Base-by-base conservation (phyloP, 2,888 invertebrate genomes). In the Athalia cordata region DNA sequence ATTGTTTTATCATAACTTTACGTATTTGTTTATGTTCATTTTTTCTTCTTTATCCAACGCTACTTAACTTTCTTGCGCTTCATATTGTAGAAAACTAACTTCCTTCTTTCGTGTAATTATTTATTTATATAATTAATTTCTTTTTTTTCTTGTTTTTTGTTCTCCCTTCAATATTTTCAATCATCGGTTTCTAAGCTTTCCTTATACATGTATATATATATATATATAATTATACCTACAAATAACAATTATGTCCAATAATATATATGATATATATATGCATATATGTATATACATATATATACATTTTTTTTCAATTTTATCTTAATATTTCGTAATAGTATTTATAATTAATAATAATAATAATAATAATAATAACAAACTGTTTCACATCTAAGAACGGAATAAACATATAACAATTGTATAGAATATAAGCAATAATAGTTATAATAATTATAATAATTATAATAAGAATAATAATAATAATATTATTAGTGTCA, bases 361-460 rank as follows among this genome's bases (percentile, higher is more conserved):
- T 74, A 9, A 74, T 61, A 74, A 61, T 74, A 59, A 74, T n/a
- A 62, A 75, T 75, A 62, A 62, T 61, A 50, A 75, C 2, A 13
- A 62, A 13, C 5, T 8, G 15, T 75, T 62, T 75, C 61, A 75
- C 62, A 75, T 62, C 75, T 75, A 75, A 75, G 29, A 75, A 75
- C 75, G 61, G 75, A 75, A 75, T 62, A 75, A 75, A 75, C 62
- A 75, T 75, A 75, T 75, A 75, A 75, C 75, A 75, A 75, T 75
- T 62, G 49, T 50, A 62, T 43, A 50, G 62, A 45, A 45, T 62
- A 47, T 45, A 13, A 0, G 8, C 45, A 66, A 66, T 66, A 47
- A 66, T 66, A 66, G 62, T 75, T 49, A 7, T 74, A 70, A 57
- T 57, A 8, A 57, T 57, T 55, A 13, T 13, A n/a, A n/a, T n/a